Evolutionary conservation across 2,113 vertebrate genomes (phyloP), one percentile per base, ranked within the genome.

Genomic region (Phoenicopterus ruber): DNA sequence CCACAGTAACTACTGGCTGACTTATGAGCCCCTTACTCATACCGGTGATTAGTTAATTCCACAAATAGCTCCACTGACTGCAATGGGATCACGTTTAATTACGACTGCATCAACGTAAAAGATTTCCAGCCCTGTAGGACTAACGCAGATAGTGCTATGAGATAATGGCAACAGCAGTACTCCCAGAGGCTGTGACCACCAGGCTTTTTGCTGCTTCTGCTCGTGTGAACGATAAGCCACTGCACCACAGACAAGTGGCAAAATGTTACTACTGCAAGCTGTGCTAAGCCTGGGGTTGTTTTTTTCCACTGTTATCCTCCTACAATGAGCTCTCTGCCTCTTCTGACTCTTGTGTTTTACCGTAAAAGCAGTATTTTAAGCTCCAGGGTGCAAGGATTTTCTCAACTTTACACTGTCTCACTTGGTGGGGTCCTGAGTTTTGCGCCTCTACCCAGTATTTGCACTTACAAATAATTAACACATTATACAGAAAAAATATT

Each of bases 21-120:
- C 74, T 90, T 93, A 61, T 13, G 70, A 96, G 82, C 87, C 87
- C 94, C 96, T 95, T 95, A 96, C 82, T 97, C 84, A 96, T 95
- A 94, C 38, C 0, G 0, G 89, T 87, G 93, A 96, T 77, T 59
- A 93, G 81, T 93, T 95, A 72, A 91, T 94, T 92, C 91, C 95
- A 88, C 50, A 91, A 80, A 91, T 62, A 90, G 82, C 71, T 91
- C 34, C 61, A 47, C 65, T 91, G 86, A 57, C 86, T 94, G 84
- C 82, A 77, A 0, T 7, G 72, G 84, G 89, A 96, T 82, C 91
- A 90, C 84, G 76, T 95, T 92, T 94, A 94, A 93, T 91, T 95
- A 93, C 84, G 83, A 95, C 95, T 96, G 47, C 92, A 88, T 74
- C 90, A 81, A 34, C 0, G 6, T 88, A 67, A 86, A 94, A 93